Conservation (phyloP, 2,113 vertebrate genomes). For the Rhinichthys klamathensis region DNA sequence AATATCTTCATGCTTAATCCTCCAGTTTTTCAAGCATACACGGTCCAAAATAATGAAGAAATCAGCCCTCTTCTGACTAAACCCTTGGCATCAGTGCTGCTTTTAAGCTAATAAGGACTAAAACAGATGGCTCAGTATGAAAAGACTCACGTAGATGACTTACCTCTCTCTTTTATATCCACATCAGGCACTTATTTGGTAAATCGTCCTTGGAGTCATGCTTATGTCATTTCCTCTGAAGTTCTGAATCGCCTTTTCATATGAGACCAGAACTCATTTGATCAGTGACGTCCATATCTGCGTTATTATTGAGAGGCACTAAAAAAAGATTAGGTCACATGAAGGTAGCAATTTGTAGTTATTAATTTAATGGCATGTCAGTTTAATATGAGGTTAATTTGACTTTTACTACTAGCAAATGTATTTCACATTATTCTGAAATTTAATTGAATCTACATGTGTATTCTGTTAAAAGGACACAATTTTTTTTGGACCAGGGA, state of each 20-base stretch:
- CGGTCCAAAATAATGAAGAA: slow-evolving; percentile 53
- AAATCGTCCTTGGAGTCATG: slow-evolving; percentile 52
- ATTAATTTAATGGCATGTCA: slow-evolving; percentile 12
- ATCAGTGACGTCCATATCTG: slow-evolving; percentile 45
- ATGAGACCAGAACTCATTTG: slow-evolving; percentile 55
- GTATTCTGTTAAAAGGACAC: background rate
- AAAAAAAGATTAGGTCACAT: slow-evolving; percentile 35
- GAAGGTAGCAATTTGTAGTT: slow-evolving; percentile 20
- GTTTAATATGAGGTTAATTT: slow-evolving; percentile 5
- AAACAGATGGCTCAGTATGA: slow-evolving; percentile 65
- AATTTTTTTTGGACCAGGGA: too few species aligned
- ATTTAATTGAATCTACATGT: background rate
- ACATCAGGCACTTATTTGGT: slow-evolving; percentile 67
- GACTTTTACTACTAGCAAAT: background rate
- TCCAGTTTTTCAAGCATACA: slow-evolving; percentile 44
- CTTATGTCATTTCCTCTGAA: slow-evolving; percentile 58
- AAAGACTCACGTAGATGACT: slow-evolving; percentile 56
- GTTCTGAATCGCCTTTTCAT: slow-evolving; percentile 61
- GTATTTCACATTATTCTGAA: background rate
- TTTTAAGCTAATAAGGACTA: slow-evolving; percentile 57
- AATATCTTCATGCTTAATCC: slow-evolving; percentile 44
- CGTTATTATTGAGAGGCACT: slow-evolving; percentile 7
- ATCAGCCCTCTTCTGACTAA: slow-evolving; percentile 56
- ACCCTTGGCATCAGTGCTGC: slow-evolving; percentile 53
- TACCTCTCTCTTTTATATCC: slow-evolving; percentile 56